These are phyloP conservation scores for Troides helena DNA, from an alignment of 2,888 invertebrate genomes.

Conservation along the genomic window DNA sequence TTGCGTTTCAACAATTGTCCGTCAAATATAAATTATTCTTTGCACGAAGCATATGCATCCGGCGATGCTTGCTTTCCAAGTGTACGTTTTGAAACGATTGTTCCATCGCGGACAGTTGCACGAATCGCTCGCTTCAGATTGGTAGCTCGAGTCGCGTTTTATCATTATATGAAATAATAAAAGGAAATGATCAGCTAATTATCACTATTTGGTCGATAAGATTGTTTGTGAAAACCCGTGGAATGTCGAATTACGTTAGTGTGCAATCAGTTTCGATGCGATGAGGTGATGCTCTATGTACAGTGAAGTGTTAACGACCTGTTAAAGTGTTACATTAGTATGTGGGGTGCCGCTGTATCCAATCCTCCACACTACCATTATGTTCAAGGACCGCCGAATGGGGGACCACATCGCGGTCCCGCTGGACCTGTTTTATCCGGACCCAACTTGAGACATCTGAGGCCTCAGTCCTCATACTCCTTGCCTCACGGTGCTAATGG, in stretches of 20 bases:
- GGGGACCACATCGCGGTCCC: conserved; percentile 59
- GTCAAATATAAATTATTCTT: conserved; percentile 73
- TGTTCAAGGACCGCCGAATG: conserved; percentile 62
- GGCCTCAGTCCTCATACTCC: conserved; percentile 77
- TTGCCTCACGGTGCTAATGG: conserved; percentile 79
- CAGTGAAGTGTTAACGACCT: conserved; percentile 49
- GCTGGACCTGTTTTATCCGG: conserved; percentile 64
- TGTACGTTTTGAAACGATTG: conserved; percentile 68
- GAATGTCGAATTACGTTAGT: conserved; percentile 58
- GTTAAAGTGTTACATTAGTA: conserved; percentile 40
- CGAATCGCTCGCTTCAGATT: conserved; percentile 63
- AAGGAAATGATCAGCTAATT: conserved; percentile 61
- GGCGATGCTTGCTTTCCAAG: conserved; percentile 74
- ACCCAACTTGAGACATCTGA: conserved; percentile 60
- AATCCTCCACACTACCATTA: conserved; percentile 73
- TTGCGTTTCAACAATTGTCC: conserved; percentile 69
- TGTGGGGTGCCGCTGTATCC: conserved; percentile 76
- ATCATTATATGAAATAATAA: conserved; percentile 57
- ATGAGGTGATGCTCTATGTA: conserved; percentile 55
- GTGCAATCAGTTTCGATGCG: conserved; percentile 54
- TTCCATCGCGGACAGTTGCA: conserved; percentile 69
- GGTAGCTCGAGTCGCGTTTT: conserved; percentile 57
- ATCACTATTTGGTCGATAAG: conserved; percentile 63
- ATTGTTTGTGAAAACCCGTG: conserved; percentile 47
- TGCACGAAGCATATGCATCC: conserved; percentile 72